Evolutionary conservation across 2,888 invertebrate species (phyloP), one percentile per base, ranked within the genome.

Genomic region (Endomychus coccineus): DNA sequence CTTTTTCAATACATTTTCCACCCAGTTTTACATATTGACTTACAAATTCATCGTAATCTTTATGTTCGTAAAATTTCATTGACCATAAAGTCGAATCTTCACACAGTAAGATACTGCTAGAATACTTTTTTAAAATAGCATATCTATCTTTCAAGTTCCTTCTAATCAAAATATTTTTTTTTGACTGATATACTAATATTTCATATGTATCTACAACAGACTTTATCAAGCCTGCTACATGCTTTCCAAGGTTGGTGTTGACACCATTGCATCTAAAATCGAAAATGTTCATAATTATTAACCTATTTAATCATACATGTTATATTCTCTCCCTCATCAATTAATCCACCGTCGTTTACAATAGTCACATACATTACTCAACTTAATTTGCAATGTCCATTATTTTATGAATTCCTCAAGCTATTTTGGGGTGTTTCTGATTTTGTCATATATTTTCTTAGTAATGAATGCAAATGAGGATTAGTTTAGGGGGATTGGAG

Each of bases 171-270:
- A 64, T 57, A 43, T 59, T 56, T 24, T 54, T 58, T 43, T 61
- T 63, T 16, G 59, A 55, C 48, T 59, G 62, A 40, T 66, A 66
- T 25, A 60, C 40, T 19, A 66, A 58, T 25, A 66, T 32, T 50
- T 66, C 64, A 11, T 27, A n/a, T 21, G n/a, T 3, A 16, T 51
- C 36, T 14, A 44, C 27, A 28, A 48, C 40, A 28, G 53, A 51
- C 7, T 58, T 60, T 32, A 77, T 68, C 19, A 71, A 44, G 2
- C 69, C 71, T 32, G 69, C 48, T 12, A 69, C 70, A 40, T 66
- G 61, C 52, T 65, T 67, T 3, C 70, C 70, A 27, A 62, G 43
- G 2, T 50, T 33, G 10, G 48, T 50, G 33, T 61, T 59, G 22
- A 54, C 53, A 30, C 56, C 50, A 30, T 63, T 52, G 3, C 53